phyloP scores from a whole-genome alignment of 2,113 vertebrate species.

The Emberiza fucata region DNA sequence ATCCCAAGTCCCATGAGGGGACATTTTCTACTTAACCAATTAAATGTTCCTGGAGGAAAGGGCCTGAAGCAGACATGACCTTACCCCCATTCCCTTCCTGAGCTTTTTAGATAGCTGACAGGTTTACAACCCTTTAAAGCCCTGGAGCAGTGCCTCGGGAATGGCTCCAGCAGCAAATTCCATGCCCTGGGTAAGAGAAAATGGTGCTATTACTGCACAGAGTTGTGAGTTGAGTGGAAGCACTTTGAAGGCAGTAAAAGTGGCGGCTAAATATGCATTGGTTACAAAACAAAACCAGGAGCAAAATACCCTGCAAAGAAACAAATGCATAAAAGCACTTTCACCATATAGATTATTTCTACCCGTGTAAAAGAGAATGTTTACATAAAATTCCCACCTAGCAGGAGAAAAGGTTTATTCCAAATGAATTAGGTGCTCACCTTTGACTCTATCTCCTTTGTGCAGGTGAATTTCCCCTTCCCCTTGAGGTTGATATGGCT shows the following conservation, averaged over 20 bases:
- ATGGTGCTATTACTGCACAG: not conserved
- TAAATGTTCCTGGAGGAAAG: not conserved
- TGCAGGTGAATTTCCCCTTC: constrained; percentile 92
- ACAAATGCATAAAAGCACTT: not conserved
- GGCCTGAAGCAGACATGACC: not conserved
- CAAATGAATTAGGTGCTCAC: constrained; percentile 63
- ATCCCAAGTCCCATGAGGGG: not conserved
- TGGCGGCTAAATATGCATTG: not conserved
- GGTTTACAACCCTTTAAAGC: not conserved
- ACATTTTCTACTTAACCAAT: not conserved
- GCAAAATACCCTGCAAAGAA: not conserved
- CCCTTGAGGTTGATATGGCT: constrained; percentile 87
- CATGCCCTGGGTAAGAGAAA: not conserved
- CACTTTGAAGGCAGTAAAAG: not conserved
- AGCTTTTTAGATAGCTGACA: not conserved
- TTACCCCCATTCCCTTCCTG: not conserved
- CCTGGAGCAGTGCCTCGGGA: not conserved
- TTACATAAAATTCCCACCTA: not conserved
- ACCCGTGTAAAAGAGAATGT: not conserved
- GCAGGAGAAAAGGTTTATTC: not conserved
- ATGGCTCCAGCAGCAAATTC: not conserved
- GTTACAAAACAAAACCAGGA: not conserved
- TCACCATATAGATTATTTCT: not conserved
- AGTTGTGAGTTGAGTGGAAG: not conserved
- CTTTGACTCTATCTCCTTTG: constrained; percentile 93